phyloP scores from a whole-genome alignment of 2,797 vertebrate species.

The Tragelaphus eurycerus region DNA sequence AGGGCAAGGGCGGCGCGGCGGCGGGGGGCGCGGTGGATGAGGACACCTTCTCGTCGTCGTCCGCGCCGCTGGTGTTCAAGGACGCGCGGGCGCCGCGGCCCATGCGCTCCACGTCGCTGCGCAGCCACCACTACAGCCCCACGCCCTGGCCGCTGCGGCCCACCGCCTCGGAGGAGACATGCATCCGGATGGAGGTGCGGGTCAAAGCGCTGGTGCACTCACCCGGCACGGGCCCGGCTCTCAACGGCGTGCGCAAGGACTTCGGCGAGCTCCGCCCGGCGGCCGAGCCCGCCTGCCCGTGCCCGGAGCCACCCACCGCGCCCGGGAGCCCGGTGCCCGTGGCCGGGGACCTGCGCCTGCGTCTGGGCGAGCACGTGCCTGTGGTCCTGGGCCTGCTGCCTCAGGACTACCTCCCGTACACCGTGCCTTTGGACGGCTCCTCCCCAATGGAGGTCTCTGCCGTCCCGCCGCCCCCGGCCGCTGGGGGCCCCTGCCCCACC shows the following conservation, averaged over 20 bases:
- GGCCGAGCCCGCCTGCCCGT: conserved; percentile 92
- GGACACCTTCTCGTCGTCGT: conserved; percentile 89
- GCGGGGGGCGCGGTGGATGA: conserved; percentile 90
- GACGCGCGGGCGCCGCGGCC: conserved; percentile 95
- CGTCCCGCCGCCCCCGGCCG: conserved; percentile 84
- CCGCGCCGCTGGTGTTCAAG: conserved; percentile 94
- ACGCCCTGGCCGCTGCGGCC: conserved; percentile 97
- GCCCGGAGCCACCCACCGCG: conserved; percentile 89
- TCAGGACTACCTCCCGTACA: conserved; percentile 99
- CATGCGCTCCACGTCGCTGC: conserved; percentile 92
- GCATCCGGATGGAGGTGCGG: conserved; percentile 97
- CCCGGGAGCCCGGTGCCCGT: conserved; percentile 90
- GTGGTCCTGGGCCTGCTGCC: conserved; percentile 96
- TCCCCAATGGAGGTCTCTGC: conserved; percentile 96
- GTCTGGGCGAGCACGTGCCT: conserved; percentile 97
- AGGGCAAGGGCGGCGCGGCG: conserved; percentile 91
- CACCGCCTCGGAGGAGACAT: conserved; percentile 90
- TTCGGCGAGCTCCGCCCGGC: conserved; percentile 90
- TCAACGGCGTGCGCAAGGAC: conserved; percentile 95
- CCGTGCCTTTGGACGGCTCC: conserved; percentile 98
- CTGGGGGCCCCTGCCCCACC: conserved; percentile 84
- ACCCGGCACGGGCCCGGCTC: conserved; percentile 91
- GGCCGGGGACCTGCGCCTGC: conserved; percentile 92
- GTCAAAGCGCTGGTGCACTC: conserved; percentile 98
- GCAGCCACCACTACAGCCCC: conserved; percentile 97